Evolutionary conservation across 2,888 invertebrate species (phyloP), one percentile per base, ranked within the genome.

Genomic region (Auanema sp.): DNA sequence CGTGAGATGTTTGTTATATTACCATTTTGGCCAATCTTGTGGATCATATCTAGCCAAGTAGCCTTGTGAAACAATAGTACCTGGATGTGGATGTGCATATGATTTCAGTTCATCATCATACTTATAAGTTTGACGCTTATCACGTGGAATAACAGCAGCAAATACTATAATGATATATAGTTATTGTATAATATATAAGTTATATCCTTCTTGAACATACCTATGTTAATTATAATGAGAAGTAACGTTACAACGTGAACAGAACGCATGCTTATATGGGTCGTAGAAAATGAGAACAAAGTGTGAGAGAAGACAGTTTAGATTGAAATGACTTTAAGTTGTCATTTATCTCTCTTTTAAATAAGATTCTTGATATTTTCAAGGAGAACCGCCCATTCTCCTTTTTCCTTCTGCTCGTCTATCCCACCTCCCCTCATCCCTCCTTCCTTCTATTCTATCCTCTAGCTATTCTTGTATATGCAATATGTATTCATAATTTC

Each of bases 21-120:
- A 76, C 76, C 76, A 76, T 59, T 65, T 69, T 43, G 76, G 76
- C 72, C 72, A 76, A 16, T 76, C 76, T 47, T 76, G 76, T 47
- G 76, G 76, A 2, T 73, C 76, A 64, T 76, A 76, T 68, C 76
- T 58, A 0, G 67, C 70, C 10, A 73, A 56, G 59, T 71, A 73
- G 51, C 73, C 73, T 41, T 73, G 73, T 18, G 57, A 51, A 0
- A 73, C 70, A 51, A 69, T 70, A 2, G 73, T 73, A 52, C 69
- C 73, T 21, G 68, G 65, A 41, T 70, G 68, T 50, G 73, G 73
- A 58, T 75, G 75, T 40, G 75, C 76, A 50, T 68, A 71, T 24
- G 69, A 65, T 60, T 66, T 64, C 47, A 76, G 64, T 24, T 68
- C 70, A 11, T 73, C 73, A 33, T 68, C 68, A 66, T 76, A 76